Percentiles rank a stretch among this genome's conserved stretches.
phyloP scores from a whole-genome alignment of 2,113 vertebrate genomes.

The Dipodomys ordii region DNA sequence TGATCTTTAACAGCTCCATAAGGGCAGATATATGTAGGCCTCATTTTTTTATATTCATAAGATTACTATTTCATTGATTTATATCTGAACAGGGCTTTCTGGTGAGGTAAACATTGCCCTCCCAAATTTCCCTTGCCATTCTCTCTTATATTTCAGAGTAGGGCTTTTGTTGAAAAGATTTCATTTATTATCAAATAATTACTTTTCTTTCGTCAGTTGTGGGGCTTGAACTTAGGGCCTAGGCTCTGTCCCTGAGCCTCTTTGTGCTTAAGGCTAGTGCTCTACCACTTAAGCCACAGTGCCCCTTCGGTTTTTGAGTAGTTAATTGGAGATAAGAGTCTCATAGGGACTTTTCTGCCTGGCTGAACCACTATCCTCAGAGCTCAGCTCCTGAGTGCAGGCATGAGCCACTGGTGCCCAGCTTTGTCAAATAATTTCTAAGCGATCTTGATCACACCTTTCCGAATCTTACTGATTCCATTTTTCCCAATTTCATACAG shows the following conservation, averaged over 20 bases:
- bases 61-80: constrained; percentile 29
- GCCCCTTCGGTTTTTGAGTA: too few species aligned
- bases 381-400: too few species aligned
- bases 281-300: too few species aligned
- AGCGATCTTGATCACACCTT: constrained; percentile 23
- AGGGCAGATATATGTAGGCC: not conserved
- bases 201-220: not conserved
- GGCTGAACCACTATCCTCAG: too few species aligned
- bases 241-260: too few species aligned
- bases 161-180: constrained; percentile 58
- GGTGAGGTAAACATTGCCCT: not conserved
- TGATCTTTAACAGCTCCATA: not conserved
- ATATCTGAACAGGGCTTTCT: constrained; percentile 7
- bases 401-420: constrained; percentile 13
- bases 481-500: constrained; percentile 54
- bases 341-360: too few species aligned
- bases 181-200: constrained; percentile 52
- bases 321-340: too few species aligned
- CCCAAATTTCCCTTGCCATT: not conserved
- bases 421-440: constrained; percentile 55
- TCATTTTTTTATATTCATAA: constrained; percentile 48
- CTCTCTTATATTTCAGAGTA: constrained; percentile 30
- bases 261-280: too few species aligned
- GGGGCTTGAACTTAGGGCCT: too few species aligned
- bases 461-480: not conserved